Evolutionary conservation across 2,113 vertebrate genomes (phyloP).

Genomic region (Procapra przewalskii): DNA sequence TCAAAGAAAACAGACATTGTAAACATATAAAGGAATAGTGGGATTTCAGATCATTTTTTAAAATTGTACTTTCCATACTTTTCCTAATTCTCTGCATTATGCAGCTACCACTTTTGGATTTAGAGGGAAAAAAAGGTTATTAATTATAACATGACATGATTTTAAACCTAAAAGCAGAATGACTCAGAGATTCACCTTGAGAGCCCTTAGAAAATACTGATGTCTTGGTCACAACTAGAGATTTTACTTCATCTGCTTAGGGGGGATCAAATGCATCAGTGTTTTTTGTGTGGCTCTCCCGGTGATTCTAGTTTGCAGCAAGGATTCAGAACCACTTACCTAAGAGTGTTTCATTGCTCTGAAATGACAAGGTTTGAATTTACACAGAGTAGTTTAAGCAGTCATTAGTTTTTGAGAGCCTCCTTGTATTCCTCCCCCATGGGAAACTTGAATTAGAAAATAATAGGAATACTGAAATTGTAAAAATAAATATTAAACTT

Average conservation of each 20-base stretch:
- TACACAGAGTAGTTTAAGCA: background rate
- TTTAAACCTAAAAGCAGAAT: background rate
- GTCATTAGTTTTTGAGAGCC: background rate
- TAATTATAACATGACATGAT: background rate
- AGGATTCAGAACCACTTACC: background rate
- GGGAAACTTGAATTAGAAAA: slow-evolving; percentile 1
- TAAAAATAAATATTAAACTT: slow-evolving; percentile 23
- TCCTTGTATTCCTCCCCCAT: background rate
- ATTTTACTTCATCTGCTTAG: background rate
- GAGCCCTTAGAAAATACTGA: background rate
- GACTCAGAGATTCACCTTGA: background rate
- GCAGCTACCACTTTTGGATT: background rate
- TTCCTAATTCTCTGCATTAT: background rate
- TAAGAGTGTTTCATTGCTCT: background rate
- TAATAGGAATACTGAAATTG: slow-evolving; percentile 9
- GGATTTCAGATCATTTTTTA: background rate
- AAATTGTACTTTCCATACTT: background rate
- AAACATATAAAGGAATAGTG: background rate
- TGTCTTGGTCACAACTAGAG: background rate
- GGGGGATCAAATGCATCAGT: background rate
- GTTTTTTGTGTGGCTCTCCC: background rate
- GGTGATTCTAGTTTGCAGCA: background rate
- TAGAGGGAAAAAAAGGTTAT: background rate
- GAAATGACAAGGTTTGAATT: background rate
- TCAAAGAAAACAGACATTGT: background rate